Conservation (phyloP, 2,113 vertebrate species). For the Rattus norvegicus region DNA sequence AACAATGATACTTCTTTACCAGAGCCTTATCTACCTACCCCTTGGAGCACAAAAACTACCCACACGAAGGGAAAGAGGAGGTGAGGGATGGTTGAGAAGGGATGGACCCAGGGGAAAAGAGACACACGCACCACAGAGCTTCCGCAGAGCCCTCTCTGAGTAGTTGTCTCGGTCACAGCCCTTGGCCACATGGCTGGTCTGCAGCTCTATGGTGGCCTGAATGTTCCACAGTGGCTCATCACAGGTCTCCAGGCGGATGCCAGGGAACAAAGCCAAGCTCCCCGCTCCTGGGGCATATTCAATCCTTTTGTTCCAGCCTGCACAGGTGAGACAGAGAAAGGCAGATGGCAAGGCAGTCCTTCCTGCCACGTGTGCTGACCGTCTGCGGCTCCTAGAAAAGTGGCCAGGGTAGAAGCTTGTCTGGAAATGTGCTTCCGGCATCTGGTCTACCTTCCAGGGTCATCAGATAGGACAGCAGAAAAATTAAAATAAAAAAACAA, state of each 20-base stretch:
- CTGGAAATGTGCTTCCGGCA: background rate
- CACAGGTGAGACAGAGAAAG: background rate
- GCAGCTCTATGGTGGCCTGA: constrained; percentile 97
- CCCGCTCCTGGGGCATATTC: constrained; percentile 96
- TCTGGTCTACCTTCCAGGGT: background rate
- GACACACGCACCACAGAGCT: constrained; percentile 92
- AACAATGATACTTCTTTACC: background rate
- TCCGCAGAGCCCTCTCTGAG: constrained; percentile 95
- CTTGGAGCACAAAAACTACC: background rate
- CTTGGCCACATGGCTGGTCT: constrained; percentile 98
- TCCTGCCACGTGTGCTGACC: background rate
- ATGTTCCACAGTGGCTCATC: constrained; percentile 99
- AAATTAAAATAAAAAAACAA: background rate
- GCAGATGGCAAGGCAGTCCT: background rate
- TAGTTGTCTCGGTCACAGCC: constrained; percentile 99
- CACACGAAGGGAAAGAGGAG: background rate
- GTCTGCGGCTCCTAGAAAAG: background rate
- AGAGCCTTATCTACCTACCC: background rate
- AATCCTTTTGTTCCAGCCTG: constrained; percentile 97
- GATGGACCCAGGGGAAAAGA: background rate
- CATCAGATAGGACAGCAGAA: background rate
- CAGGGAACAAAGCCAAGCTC: constrained; percentile 95
- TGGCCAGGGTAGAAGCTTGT: background rate
- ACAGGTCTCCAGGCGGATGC: constrained; percentile 96
- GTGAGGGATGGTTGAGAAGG: background rate